phyloP scores from a whole-genome alignment of 2,888 invertebrate genomes.

The Stictocephala bisonia region DNA sequence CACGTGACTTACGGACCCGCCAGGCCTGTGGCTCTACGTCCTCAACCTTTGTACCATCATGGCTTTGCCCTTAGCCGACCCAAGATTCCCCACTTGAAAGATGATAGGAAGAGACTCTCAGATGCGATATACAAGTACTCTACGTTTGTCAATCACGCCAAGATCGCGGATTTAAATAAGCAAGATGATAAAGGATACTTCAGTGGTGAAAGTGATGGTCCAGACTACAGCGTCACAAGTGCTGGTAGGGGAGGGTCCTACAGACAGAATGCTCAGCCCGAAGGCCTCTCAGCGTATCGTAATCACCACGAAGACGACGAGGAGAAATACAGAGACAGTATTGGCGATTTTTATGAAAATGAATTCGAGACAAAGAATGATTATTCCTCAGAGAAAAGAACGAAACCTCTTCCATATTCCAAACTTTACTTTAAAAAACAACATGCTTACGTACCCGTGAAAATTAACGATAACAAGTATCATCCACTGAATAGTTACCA shows the following conservation, averaged over 20 bases:
- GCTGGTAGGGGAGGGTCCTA: not conserved
- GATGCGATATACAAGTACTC: conserved; percentile 27
- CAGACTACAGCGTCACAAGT: conserved; percentile 12
- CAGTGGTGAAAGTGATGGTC: not conserved
- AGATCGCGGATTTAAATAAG: not conserved
- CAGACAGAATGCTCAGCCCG: not conserved
- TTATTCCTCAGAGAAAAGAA: not conserved
- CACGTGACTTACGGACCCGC: conserved; percentile 17
- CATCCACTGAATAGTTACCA: conserved; percentile 1
- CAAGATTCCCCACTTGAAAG: conserved; percentile 12
- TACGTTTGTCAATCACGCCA: conserved; percentile 16
- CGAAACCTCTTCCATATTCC: conserved; percentile 5
- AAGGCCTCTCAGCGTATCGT: not conserved
- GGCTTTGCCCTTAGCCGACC: not conserved
- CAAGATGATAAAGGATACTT: not conserved
- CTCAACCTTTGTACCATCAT: conserved; percentile 4
- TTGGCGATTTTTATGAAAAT: conserved; percentile 12
- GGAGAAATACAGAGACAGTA: conserved; percentile 1
- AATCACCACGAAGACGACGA: conserved; percentile 33
- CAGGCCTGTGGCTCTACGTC: conserved; percentile 1
- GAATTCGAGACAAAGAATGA: not conserved
- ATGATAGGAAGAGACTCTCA: not conserved
- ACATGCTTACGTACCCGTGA: not conserved
- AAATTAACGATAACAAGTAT: not conserved
- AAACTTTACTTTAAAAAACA: conserved; percentile 1